Evolutionary conservation across 2,888 invertebrate species (phyloP).

Genomic region (Mallateleia sp.): DNA sequence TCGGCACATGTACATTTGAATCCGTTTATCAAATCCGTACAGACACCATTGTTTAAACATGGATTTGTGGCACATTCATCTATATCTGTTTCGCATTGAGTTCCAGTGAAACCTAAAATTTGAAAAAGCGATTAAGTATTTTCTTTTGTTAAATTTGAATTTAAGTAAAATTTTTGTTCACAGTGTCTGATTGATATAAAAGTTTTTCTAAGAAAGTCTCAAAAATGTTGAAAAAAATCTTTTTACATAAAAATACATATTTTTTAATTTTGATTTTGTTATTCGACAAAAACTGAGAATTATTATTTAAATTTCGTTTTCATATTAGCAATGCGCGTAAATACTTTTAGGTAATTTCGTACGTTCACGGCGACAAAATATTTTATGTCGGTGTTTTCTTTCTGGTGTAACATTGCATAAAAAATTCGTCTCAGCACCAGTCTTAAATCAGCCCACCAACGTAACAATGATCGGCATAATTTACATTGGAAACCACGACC

Average conservation of each 20-base stretch:
- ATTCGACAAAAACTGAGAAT: no score
- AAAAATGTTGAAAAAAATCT: no score
- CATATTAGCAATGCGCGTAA: not conserved
- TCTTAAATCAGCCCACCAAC: slow-evolving; percentile 57
- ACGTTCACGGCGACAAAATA: not conserved
- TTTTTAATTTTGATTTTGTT: no score
- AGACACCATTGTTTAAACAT: slow-evolving; percentile 96
- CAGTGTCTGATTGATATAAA: no score
- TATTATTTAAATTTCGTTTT: no score
- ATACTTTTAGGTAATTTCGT: not conserved
- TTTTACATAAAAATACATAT: no score
- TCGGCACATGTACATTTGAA: slow-evolving; percentile 97
- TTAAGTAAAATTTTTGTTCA: no score
- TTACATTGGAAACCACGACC: slow-evolving; percentile 56
- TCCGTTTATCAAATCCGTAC: slow-evolving; percentile 96
- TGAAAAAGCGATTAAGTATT: slow-evolving; percentile 52
- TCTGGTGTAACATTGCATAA: slow-evolving; percentile 38
- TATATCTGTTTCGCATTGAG: slow-evolving; percentile 97
- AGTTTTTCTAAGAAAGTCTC: no score
- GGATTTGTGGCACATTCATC: slow-evolving; percentile 97
- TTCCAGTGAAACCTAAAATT: slow-evolving; percentile 95
- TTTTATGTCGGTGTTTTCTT: not conserved
- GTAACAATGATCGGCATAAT: slow-evolving; percentile 65
- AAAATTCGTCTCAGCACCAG: slow-evolving; percentile 64
- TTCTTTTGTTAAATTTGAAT: no score